phyloP scores from a whole-genome alignment of 2,888 invertebrate genomes.

The Cepaea hortensis region DNA sequence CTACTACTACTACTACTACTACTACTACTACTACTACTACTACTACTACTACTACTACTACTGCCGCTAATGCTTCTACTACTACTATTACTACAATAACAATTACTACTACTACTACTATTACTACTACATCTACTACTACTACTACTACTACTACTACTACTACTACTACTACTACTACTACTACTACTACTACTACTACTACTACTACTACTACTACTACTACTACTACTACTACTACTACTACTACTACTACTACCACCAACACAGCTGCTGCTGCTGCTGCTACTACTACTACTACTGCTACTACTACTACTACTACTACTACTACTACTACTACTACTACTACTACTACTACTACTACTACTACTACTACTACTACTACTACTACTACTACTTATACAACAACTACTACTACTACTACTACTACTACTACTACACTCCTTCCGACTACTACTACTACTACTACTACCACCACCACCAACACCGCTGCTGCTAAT shows the following conservation, averaged over 20 bases:
- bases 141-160: not conserved
- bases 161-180: not conserved
- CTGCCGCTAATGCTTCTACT: not conserved
- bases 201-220: not conserved
- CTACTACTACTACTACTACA: not conserved
- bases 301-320: constrained; percentile 7
- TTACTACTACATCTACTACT: not conserved
- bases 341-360: not conserved
- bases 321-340: not conserved
- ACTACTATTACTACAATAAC: constrained; percentile 20
- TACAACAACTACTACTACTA: not conserved
- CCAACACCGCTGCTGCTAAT: not conserved
- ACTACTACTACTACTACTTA: constrained; percentile 1
- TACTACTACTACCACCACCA: not conserved
- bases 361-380: not conserved
- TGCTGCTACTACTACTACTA: constrained; percentile 24
- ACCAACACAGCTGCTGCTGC: not conserved
- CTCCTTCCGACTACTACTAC: not conserved
- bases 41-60: constrained; percentile 7
- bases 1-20: constrained; percentile 1
- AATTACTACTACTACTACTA: constrained; percentile 27
- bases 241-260: not conserved
- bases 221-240: not conserved
- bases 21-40: not conserved
- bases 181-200: not conserved